A percentile compares a stretch with the other conserved stretches of the same genome.
Conservation (phyloP, 2,797 vertebrate genomes). For the Lepus oiostolus region DNA sequence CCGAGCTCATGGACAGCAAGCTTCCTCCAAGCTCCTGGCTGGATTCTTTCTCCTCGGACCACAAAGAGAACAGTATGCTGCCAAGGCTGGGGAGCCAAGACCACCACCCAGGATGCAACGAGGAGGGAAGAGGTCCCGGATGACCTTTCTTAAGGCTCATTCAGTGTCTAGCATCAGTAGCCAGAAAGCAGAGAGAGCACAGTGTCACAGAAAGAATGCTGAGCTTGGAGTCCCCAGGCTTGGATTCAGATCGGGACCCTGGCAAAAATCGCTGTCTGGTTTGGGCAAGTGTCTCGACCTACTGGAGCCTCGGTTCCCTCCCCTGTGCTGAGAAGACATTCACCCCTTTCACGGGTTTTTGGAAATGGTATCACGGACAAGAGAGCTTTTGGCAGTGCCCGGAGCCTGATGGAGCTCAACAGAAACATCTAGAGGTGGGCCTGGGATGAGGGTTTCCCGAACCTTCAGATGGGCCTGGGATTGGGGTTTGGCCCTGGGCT, state of each 20-base stretch:
- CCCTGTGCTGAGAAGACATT: neutral
- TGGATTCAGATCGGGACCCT: too few relatives aligned
- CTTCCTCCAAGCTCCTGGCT: too few relatives aligned
- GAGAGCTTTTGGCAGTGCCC: neutral
- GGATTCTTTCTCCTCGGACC: too few relatives aligned
- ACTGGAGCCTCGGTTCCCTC: neutral
- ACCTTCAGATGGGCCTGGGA: neutral
- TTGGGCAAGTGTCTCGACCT: neutral
- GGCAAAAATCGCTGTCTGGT: neutral
- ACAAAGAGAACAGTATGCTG: too few relatives aligned
- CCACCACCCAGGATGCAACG: too few relatives aligned
- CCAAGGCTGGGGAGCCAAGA: too few relatives aligned
- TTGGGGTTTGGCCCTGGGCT: neutral
- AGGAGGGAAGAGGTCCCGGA: neutral
- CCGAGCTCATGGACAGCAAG: too few relatives aligned
- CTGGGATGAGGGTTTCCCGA: too few relatives aligned
- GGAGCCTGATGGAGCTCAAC: neutral
- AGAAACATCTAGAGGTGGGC: neutral
- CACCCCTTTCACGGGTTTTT: neutral
- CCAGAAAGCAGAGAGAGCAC: neutral
- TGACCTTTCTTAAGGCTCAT: neutral
- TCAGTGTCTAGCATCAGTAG: neutral
- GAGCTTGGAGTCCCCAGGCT: neutral
- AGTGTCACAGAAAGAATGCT: neutral
- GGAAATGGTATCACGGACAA: too few relatives aligned